phyloP scores from a whole-genome alignment of 2,113 vertebrate genomes.

The Brachirus orientalis region DNA sequence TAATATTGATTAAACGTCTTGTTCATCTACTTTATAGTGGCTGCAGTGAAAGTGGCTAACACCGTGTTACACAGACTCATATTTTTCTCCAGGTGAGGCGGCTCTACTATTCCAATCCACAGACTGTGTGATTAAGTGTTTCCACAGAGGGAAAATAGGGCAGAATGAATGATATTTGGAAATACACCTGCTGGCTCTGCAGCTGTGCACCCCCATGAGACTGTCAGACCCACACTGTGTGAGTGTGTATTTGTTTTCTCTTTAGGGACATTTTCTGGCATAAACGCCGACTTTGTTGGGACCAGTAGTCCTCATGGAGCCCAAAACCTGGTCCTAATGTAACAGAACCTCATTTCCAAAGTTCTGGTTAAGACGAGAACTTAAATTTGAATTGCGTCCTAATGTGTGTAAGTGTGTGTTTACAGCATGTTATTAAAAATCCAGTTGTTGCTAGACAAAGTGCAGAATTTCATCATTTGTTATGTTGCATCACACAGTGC shows the following conservation, averaged over 20 bases:
- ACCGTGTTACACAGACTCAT: not conserved
- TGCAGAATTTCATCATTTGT: not conserved
- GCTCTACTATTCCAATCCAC: conserved; percentile 36
- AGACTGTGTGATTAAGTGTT: conserved; percentile 67
- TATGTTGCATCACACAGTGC: not conserved
- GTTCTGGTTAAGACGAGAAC: too few relatives aligned
- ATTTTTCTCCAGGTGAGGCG: conserved; percentile 9
- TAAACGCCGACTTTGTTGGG: not conserved
- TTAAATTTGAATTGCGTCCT: too few relatives aligned
- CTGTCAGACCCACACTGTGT: not conserved
- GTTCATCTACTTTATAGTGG: conserved; percentile 17
- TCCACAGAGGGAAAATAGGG: conserved; percentile 66
- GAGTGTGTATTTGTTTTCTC: not conserved
- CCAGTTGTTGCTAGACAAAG: not conserved
- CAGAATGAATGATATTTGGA: conserved; percentile 74
- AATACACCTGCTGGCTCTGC: conserved; percentile 65
- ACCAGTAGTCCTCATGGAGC: not conserved
- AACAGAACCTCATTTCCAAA: too few relatives aligned
- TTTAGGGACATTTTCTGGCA: not conserved
- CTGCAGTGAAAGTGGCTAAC: not conserved
- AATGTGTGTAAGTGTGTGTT: not conserved
- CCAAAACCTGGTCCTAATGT: too few relatives aligned
- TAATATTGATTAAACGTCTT: conserved; percentile 10
- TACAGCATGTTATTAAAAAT: not conserved
- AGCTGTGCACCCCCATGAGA: conserved; percentile 35